phyloP scores from a whole-genome alignment of 1,140 invertebrate genomes.

The Subanguina moxae region DNA sequence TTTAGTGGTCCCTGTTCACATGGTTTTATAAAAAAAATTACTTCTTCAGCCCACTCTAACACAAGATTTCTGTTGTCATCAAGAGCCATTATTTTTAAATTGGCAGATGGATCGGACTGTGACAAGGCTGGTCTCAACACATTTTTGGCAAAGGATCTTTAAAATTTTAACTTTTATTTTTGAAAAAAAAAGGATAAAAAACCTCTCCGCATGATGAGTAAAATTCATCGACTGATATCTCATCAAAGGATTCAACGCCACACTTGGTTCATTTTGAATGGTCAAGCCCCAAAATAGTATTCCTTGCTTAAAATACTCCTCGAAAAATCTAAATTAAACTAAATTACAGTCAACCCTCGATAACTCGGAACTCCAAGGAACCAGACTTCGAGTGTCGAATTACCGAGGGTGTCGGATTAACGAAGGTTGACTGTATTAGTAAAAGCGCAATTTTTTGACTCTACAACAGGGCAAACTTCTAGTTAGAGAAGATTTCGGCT shows the following conservation, averaged over 20 bases:
- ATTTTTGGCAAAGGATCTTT: slow-evolving; percentile 28
- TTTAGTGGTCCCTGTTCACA: too few species aligned
- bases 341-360: too few species aligned
- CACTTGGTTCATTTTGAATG: slow-evolving; percentile 66
- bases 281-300: slow-evolving; percentile 68
- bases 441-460: too few species aligned
- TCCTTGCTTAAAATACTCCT: slow-evolving; percentile 64
- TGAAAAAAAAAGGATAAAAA: background rate
- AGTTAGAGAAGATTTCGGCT: background rate
- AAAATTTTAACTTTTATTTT: background rate
- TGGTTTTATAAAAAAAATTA: background rate
- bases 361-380: too few species aligned
- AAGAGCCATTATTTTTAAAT: slow-evolving; percentile 28
- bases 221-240: slow-evolving; percentile 73
- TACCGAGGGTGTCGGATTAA: too few species aligned
- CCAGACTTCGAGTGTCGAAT: slow-evolving; percentile 2
- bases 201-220: background rate
- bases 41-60: slow-evolving; percentile 22
- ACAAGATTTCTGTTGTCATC: slow-evolving; percentile 22
- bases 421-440: too few species aligned
- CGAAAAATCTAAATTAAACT: slow-evolving; percentile 66
- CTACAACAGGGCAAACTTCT: background rate
- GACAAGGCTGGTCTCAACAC: slow-evolving; percentile 36
- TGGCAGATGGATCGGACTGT: slow-evolving; percentile 11
- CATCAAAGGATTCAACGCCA: slow-evolving; percentile 60